Percentiles rank a stretch among this genome's conserved stretches.
Conservation (phyloP, 2,888 invertebrate genomes). For the Glaucopsyche alexis region DNA sequence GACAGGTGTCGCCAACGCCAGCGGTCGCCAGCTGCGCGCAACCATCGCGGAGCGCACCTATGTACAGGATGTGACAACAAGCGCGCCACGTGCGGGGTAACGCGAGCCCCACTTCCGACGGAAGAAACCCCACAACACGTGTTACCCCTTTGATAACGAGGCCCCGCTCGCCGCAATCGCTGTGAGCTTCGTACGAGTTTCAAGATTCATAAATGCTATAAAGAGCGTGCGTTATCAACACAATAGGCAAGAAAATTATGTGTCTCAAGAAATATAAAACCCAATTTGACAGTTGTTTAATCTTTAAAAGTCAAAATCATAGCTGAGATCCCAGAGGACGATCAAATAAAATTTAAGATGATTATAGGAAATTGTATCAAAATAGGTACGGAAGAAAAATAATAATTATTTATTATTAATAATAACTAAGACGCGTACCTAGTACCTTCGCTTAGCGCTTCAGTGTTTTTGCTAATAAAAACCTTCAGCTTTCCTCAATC, state of each 20-base stretch:
- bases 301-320: too few species aligned
- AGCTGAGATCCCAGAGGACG: too few species aligned
- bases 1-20: conserved; percentile 16
- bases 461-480: too few species aligned
- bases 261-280: too few species aligned
- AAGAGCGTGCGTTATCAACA: background rate
- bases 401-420: too few species aligned
- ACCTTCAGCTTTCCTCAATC: too few species aligned
- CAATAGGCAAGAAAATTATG: background rate
- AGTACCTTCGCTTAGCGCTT: too few species aligned
- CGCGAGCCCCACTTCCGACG: conserved; percentile 64
- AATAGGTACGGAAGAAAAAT: too few species aligned
- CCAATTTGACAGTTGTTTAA: too few species aligned
- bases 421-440: too few species aligned
- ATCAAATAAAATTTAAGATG: too few species aligned
- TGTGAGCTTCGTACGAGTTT: background rate
- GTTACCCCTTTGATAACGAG: conserved; percentile 40
- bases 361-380: too few species aligned
- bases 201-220: background rate
- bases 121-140: conserved; percentile 57
- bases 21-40: conserved; percentile 4
- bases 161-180: conserved; percentile 32
- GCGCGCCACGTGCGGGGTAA: conserved; percentile 65
- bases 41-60: background rate
- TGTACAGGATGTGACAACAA: conserved; percentile 42